phyloP scores from a whole-genome alignment of 1,140 invertebrate species.

The Thaumatotibia leucotreta region DNA sequence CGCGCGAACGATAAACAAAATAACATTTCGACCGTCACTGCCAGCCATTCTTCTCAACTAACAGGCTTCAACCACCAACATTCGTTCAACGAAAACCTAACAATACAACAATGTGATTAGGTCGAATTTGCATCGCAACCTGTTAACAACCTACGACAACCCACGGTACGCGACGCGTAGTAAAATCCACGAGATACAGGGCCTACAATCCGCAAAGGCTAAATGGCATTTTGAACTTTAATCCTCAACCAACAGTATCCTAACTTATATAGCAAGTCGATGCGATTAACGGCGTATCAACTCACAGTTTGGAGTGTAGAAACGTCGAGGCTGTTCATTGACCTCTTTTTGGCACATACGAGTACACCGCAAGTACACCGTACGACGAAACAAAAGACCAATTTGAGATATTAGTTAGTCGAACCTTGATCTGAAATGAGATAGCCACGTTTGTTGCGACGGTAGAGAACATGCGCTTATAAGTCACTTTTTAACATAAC shows the following conservation, averaged over 20 bases:
- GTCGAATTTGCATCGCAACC: conserved; percentile 46
- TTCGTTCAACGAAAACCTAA: conserved; percentile 28
- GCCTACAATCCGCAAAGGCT: conserved; percentile 38
- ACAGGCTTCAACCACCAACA: conserved; percentile 34
- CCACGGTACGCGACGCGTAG: conserved; percentile 32
- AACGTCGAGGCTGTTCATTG: conserved; percentile 74
- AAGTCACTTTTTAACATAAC: background rate
- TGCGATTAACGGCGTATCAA: conserved; percentile 44
- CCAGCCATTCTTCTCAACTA: conserved; percentile 29
- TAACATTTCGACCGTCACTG: conserved; percentile 67
- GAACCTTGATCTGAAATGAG: conserved; percentile 62
- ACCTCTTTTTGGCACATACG: conserved; percentile 71
- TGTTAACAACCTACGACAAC: conserved; percentile 36
- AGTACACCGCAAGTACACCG: conserved; percentile 17
- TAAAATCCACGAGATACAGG: conserved; percentile 43
- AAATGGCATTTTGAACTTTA: conserved; percentile 53
- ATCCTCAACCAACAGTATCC: conserved; percentile 32
- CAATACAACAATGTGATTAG: conserved; percentile 36
- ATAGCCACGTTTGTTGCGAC: conserved; percentile 26
- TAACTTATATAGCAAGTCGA: conserved; percentile 30
- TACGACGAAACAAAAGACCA: conserved; percentile 68
- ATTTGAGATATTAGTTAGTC: conserved; percentile 61
- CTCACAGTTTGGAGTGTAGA: conserved; percentile 52
- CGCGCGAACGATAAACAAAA: conserved; percentile 72
- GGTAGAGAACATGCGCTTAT: background rate